Conservation (phyloP, 2,888 invertebrate species). For the Xestobium rufovillosum region DNA sequence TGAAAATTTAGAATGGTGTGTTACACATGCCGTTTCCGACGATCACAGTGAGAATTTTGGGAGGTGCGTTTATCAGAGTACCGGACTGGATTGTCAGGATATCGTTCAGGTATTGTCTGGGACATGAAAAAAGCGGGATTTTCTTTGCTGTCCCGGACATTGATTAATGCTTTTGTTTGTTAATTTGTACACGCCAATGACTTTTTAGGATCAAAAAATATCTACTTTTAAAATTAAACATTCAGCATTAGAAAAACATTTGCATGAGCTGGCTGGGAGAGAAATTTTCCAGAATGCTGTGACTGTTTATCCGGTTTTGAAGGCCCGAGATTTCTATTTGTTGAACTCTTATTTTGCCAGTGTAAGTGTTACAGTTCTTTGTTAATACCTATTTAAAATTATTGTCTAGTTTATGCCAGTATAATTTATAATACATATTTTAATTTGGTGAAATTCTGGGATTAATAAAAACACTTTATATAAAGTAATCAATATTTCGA, state of each 20-base stretch:
- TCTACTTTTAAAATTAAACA: constrained; percentile 43
- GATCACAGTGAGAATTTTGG: constrained; percentile 82
- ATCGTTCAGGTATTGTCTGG: constrained; percentile 48
- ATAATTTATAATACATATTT: too few species aligned
- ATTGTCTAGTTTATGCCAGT: too few species aligned
- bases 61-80: constrained; percentile 71
- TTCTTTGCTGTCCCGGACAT: constrained; percentile 11
- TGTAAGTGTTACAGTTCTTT: constrained; percentile 41
- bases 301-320: constrained; percentile 57
- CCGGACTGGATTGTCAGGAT: constrained; percentile 54
- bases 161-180: constrained; percentile 7
- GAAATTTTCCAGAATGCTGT: constrained; percentile 50
- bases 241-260: constrained; percentile 42
- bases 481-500: too few species aligned
- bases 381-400: too few species aligned
- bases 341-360: constrained; percentile 66
- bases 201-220: constrained; percentile 41
- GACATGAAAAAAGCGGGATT: too few species aligned
- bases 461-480: too few species aligned
- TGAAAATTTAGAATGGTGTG: constrained; percentile 80
- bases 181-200: not conserved
- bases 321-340: constrained; percentile 56
- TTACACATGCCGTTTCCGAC: constrained; percentile 74
- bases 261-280: constrained; percentile 39
- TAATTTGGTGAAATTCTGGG: too few species aligned